Conservation (phyloP, 2,797 vertebrate species). For the Tokudaia muenninki region DNA sequence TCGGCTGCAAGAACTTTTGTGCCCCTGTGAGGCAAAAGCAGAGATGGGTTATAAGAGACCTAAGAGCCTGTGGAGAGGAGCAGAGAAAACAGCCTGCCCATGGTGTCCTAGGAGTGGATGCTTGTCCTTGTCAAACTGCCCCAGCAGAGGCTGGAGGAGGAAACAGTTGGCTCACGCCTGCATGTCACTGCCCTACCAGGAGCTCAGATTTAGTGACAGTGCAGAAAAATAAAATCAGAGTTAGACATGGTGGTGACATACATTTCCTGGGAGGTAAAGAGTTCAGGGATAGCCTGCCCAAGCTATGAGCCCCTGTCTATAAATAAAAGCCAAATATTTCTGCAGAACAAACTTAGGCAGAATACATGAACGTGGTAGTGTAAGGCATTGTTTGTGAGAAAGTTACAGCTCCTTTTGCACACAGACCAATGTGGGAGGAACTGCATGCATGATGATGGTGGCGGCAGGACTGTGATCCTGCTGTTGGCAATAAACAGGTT, state of each 20-base stretch:
- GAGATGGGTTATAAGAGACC: background rate
- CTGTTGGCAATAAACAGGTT: conserved; percentile 57
- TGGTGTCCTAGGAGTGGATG: background rate
- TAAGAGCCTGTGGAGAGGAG: background rate
- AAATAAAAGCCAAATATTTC: background rate
- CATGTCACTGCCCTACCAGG: background rate
- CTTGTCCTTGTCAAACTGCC: background rate
- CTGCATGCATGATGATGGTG: background rate
- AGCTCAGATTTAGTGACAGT: background rate
- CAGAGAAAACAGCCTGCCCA: background rate
- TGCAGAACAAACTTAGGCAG: conserved; percentile 23
- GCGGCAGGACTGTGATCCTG: background rate
- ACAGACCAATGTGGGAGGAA: background rate
- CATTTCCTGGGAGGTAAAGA: background rate
- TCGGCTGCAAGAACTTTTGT: background rate
- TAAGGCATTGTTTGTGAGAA: conserved; percentile 27
- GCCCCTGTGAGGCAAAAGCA: background rate
- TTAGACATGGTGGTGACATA: background rate
- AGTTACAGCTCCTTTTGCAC: background rate
- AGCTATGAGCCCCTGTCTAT: background rate
- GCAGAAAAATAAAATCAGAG: background rate
- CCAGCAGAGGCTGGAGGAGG: background rate
- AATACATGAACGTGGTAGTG: background rate
- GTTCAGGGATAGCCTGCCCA: background rate
- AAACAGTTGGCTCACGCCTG: background rate